Conservation (phyloP, 2,888 invertebrate genomes). For the Meiosimyza decipiens region DNA sequence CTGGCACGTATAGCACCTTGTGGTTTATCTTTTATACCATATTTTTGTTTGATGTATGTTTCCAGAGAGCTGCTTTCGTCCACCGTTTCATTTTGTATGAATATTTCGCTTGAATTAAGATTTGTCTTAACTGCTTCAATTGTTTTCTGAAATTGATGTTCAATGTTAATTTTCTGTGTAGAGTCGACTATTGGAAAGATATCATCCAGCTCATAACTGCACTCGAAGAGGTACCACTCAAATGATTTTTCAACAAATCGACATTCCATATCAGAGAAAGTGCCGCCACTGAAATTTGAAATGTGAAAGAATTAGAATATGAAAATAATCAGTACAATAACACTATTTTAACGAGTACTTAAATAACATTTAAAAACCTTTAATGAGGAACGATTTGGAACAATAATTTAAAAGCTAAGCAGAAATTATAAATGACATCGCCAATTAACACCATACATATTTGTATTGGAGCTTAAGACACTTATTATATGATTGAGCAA, state of each 20-base stretch:
- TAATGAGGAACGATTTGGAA: background rate
- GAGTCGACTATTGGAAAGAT: conserved; percentile 76
- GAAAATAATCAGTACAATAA: no score
- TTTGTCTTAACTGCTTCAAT: conserved; percentile 54
- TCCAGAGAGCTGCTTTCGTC: conserved; percentile 75
- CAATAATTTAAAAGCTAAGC: no score
- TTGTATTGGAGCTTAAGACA: no score
- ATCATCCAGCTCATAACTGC: conserved; percentile 81
- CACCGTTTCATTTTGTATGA: conserved; percentile 79
- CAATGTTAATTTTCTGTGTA: conserved; percentile 65
- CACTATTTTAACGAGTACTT: background rate
- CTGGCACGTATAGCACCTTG: conserved; percentile 66
- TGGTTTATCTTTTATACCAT: conserved; percentile 51
- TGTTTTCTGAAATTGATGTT: conserved; percentile 61
- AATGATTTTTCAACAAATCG: conserved; percentile 78
- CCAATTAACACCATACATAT: no score
- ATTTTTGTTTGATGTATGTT: conserved; percentile 71
- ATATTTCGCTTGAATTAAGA: conserved; percentile 74
- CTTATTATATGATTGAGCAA: no score
- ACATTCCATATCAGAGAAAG: conserved; percentile 77
- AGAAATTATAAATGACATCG: no score
- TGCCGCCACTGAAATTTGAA: conserved; percentile 67
- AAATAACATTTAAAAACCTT: background rate
- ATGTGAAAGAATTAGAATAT: background rate
- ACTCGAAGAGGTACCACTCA: conserved; percentile 82